These are phyloP conservation scores for Amblyjoppa proteus DNA, from an alignment of 2,888 invertebrate species.

Conservation along the genomic window DNA sequence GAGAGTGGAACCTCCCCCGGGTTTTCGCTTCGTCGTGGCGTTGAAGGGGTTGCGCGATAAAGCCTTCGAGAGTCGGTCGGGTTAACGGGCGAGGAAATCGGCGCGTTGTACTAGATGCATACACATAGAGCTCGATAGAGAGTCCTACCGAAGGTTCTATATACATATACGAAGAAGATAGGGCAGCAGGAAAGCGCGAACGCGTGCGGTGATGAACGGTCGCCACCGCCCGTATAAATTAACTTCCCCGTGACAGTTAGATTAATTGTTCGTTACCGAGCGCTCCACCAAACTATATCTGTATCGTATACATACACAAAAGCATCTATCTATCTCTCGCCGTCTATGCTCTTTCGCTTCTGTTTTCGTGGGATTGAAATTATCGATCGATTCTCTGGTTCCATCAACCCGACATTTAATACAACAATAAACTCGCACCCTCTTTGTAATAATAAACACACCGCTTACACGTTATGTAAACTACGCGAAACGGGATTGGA, in stretches of 20 bases:
- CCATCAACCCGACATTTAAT: constrained; percentile 61
- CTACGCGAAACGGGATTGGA: background rate
- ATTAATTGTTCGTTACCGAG: constrained; percentile 81
- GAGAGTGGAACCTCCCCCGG: constrained; percentile 58
- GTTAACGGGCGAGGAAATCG: constrained; percentile 65
- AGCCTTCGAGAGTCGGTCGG: constrained; percentile 65
- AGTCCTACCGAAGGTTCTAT: constrained; percentile 11
- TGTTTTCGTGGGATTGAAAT: constrained; percentile 67
- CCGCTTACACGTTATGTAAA: constrained; percentile 6
- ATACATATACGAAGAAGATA: constrained; percentile 78
- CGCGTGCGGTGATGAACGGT: constrained; percentile 80
- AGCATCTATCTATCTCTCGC: constrained; percentile 37
- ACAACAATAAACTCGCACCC: constrained; percentile 55
- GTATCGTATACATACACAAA: constrained; percentile 24
- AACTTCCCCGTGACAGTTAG: constrained; percentile 82
- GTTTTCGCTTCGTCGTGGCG: constrained; percentile 53
- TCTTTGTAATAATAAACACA: constrained; percentile 52
- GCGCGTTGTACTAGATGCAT: constrained; percentile 40
- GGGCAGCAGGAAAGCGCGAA: constrained; percentile 66
- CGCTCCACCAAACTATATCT: constrained; percentile 48
- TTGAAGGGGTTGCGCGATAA: constrained; percentile 68
- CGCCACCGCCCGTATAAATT: constrained; percentile 81
- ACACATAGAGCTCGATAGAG: constrained; percentile 6
- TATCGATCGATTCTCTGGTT: constrained; percentile 61
- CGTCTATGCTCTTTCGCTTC: constrained; percentile 56